phyloP scores from a whole-genome alignment of 2,888 invertebrate genomes.

The Drosophila mettleri region DNA sequence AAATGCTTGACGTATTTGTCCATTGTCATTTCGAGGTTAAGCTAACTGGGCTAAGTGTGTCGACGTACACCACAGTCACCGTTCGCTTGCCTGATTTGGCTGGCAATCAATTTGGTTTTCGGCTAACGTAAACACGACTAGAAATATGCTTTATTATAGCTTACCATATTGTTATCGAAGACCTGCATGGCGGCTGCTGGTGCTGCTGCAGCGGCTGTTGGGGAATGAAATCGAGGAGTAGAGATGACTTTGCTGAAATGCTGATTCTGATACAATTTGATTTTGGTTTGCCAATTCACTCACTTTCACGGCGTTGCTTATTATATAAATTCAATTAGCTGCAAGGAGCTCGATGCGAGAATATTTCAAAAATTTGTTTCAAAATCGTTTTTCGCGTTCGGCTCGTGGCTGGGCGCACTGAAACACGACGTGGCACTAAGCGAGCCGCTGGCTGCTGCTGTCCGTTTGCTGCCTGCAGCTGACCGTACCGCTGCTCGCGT shows the following conservation, averaged over 20 bases:
- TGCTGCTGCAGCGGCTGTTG: slow-evolving; percentile 37
- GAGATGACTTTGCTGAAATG: slow-evolving; percentile 4
- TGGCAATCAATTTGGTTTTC: slow-evolving; percentile 48
- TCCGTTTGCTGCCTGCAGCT: slow-evolving; percentile 52
- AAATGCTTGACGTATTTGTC: slow-evolving; percentile 46
- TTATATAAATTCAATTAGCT: slow-evolving; percentile 40
- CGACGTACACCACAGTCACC: slow-evolving; percentile 33
- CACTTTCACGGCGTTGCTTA: slow-evolving; percentile 57
- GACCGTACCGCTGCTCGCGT: slow-evolving; percentile 28
- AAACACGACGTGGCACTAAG: slow-evolving; percentile 82
- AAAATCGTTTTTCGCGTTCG: slow-evolving; percentile 46
- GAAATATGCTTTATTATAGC: slow-evolving; percentile 34
- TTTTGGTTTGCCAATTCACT: slow-evolving; percentile 41
- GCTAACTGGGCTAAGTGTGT: slow-evolving; percentile 67
- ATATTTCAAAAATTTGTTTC: slow-evolving; percentile 23
- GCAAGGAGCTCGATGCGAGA: slow-evolving; percentile 17
- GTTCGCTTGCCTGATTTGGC: slow-evolving; percentile 6
- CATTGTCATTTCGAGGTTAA: slow-evolving; percentile 68
- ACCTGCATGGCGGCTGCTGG: slow-evolving; percentile 76
- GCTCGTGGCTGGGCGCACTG: slow-evolving; percentile 74
- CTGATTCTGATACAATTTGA: background rate
- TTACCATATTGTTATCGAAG: slow-evolving; percentile 82
- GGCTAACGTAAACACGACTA: slow-evolving; percentile 37
- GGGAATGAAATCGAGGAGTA: background rate
- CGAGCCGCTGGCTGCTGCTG: slow-evolving; percentile 35